A percentile compares a stretch with the other conserved stretches of the same genome.
Evolutionary conservation across 2,888 invertebrate genomes (phyloP).

Genomic region (Acheta domesticus): DNA sequence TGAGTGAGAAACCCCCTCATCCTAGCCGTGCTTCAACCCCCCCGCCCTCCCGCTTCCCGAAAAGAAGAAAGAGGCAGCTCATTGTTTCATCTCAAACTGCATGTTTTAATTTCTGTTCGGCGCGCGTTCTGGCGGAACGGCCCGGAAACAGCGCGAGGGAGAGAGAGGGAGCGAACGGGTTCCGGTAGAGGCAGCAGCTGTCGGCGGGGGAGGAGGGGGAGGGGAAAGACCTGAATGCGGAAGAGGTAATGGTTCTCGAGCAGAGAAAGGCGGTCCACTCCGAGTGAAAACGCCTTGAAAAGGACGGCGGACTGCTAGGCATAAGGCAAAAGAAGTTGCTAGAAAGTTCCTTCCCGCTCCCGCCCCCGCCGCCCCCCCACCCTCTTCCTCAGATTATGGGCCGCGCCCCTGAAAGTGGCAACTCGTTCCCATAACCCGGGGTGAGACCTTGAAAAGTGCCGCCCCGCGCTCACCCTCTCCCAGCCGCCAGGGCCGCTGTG

Average conservation of each 20-base stretch:
- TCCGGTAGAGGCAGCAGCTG: too few relatives aligned
- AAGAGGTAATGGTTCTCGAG: neutral
- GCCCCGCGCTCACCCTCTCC: too few relatives aligned
- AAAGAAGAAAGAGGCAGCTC: conserved; percentile 3
- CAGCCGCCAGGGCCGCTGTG: too few relatives aligned
- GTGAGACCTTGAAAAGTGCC: too few relatives aligned
- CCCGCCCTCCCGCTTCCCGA: neutral
- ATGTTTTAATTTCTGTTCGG: neutral
- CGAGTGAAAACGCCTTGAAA: neutral
- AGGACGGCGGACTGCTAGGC: neutral
- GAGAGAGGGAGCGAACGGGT: neutral
- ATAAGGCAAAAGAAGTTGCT: conserved; percentile 2
- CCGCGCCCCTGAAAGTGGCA: neutral
- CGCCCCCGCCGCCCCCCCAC: neutral
- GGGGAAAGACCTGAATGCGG: neutral
- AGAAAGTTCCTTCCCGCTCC: neutral
- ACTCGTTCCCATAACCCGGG: neutral
- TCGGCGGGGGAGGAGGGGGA: neutral
- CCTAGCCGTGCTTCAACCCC: neutral
- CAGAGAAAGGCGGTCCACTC: neutral
- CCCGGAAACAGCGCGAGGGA: neutral
- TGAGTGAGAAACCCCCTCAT: neutral
- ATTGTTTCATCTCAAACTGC: conserved; percentile 18
- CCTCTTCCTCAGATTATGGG: neutral
- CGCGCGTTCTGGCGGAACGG: neutral